These are phyloP conservation scores for Psilopsiagon aymara DNA, from an alignment of 2,113 vertebrate species.

Conservation along the genomic window DNA sequence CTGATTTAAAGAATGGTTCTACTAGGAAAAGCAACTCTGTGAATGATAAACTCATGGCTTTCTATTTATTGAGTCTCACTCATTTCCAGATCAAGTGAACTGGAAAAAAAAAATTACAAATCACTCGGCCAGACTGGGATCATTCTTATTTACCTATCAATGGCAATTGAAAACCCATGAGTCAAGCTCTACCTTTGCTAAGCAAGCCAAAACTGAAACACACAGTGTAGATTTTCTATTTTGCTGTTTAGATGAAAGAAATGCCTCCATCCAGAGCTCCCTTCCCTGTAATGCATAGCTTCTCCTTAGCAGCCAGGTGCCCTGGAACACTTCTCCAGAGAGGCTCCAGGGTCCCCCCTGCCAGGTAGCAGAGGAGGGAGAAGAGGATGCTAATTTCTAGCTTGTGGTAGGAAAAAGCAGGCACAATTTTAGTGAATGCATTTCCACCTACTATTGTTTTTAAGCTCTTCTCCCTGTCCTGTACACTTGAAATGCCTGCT, in stretches of 20 bases:
- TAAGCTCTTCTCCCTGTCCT: not conserved
- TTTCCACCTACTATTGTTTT: not conserved
- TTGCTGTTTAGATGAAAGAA: not conserved
- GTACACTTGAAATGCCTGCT: not conserved
- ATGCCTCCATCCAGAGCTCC: not conserved
- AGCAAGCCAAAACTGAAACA: not conserved
- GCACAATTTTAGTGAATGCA: not conserved
- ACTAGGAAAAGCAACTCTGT: not conserved
- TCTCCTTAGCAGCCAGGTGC: not conserved
- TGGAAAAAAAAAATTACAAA: not conserved
- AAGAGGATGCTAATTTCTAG: not conserved
- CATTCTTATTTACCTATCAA: not conserved
- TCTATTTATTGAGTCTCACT: not conserved
- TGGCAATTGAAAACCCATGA: not conserved
- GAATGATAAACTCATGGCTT: not conserved
- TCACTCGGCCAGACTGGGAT: not conserved
- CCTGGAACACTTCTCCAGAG: not conserved
- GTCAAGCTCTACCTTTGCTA: not conserved
- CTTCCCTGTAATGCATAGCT: not conserved
- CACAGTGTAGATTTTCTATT: not conserved
- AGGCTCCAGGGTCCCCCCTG: not conserved
- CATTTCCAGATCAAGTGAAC: not conserved
- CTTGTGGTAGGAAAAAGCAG: not conserved
- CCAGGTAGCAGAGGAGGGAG: not conserved
- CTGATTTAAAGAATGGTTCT: constrained; percentile 17